Base-by-base conservation (phyloP, 2,797 vertebrate species). In the Dicrostonyx torquatus region DNA sequence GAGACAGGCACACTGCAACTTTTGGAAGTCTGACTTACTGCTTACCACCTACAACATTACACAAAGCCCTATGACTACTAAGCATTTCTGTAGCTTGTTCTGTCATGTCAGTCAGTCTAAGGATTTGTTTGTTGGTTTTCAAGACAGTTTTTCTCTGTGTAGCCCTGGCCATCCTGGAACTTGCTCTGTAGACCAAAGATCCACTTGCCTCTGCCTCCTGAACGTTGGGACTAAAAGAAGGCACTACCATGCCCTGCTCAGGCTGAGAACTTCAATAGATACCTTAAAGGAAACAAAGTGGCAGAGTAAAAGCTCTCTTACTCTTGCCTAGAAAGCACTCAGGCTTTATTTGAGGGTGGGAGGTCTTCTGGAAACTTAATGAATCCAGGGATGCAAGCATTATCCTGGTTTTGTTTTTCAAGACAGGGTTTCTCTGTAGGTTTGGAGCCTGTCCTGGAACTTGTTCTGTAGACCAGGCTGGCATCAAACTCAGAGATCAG, bases 71-170 rank as follows among this genome's bases (percentile, higher is more conserved):
- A 73, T 2, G 4, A 75, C 20, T 72, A 93, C 34, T 43, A 87
- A 87, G 14, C 87, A 90, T 70, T 84, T 62, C 43, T 75, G 17
- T 75, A 31, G 6, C 45, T 68, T 72, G 89, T 86, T 86, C 95
- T 76, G 34, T 18, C 89, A 79, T 76, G 34, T 18, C 89, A 79
- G 77, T 17, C 53, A 90, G 15, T 40, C 17, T 55, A 75, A 55
- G 29, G 53, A 86, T 70, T 96, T 66, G 26, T 62, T 60, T 80
- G 5, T 62, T 62, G 17, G 34, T 43, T 18, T 83, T 64, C 37
- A 15, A 48, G 43, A 76, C 26, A 75, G 43, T 31, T 4, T 77
- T 50, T 77, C 75, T 77, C 75, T 50, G 29, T 50, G 45, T 77
- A 77, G 45, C 29, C 8, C 45, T 34, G 45, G 66, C 34, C 50